phyloP scores from a whole-genome alignment of 2,888 invertebrate genomes.

The Lapara coniferarum region DNA sequence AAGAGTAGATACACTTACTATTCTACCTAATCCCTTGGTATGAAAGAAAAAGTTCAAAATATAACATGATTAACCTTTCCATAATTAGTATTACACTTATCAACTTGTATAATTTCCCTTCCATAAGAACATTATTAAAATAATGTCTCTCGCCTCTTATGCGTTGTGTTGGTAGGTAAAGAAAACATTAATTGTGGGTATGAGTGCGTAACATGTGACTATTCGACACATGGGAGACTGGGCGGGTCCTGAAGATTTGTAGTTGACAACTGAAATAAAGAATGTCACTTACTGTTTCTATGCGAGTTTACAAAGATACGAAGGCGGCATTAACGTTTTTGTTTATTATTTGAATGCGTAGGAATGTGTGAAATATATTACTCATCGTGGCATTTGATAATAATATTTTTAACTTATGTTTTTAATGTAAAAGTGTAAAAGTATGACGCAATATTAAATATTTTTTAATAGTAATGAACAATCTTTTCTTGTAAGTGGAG shows the following conservation, averaged over 20 bases:
- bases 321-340: constrained; percentile 33
- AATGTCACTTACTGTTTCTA: constrained; percentile 56
- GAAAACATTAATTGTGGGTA: constrained; percentile 56
- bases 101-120: not conserved
- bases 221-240: constrained; percentile 73
- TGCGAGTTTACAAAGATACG: constrained; percentile 42
- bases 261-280: constrained; percentile 74
- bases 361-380: not conserved
- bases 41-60: no score
- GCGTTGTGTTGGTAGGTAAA: constrained; percentile 6
- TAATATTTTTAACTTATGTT: no score
- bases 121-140: not conserved
- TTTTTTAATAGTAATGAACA: no score
- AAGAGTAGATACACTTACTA: no score
- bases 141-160: not conserved
- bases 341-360: not conserved
- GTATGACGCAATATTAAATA: no score
- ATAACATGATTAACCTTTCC: no score
- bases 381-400: no score
- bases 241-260: constrained; percentile 79
- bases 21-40: no score
- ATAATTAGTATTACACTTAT: no score
- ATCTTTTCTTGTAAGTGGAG: no score
- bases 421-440: no score
- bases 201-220: constrained; percentile 69